These are phyloP conservation scores for Sylvietta virens DNA, from an alignment of 2,113 vertebrate species.

Conservation along the genomic window DNA sequence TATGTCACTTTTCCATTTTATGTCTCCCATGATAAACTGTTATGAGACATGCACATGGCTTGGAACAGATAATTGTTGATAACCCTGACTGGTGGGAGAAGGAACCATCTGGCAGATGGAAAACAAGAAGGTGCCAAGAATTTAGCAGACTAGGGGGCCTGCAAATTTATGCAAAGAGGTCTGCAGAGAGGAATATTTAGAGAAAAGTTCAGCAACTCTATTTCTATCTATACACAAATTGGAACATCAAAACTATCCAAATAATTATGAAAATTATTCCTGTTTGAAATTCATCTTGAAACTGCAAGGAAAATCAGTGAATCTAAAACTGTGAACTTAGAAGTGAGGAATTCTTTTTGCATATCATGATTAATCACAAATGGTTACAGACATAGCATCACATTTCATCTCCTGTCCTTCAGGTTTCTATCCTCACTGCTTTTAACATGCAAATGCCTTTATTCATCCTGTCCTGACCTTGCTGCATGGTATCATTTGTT, in stretches of 20 bases:
- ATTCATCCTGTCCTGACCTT: background rate
- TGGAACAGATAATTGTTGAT: constrained; percentile 40
- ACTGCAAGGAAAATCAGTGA: background rate
- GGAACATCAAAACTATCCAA: background rate
- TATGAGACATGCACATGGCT: background rate
- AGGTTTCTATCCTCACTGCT: background rate
- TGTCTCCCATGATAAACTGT: constrained; percentile 10
- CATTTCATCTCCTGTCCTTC: background rate
- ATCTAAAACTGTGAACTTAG: background rate
- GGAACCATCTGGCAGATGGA: constrained; percentile 40
- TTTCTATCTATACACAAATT: background rate
- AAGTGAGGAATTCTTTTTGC: background rate
- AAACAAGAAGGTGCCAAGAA: constrained; percentile 29
- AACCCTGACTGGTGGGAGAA: constrained; percentile 43
- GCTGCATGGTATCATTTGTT: background rate
- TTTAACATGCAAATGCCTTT: constrained; percentile 2
- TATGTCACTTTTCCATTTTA: constrained; percentile 20
- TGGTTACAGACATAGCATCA: background rate
- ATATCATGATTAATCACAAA: background rate
- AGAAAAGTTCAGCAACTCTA: background rate
- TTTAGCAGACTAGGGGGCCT: background rate
- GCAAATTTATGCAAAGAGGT: background rate
- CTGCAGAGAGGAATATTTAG: constrained; percentile 21
- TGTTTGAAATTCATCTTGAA: background rate
- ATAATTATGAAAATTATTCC: background rate